Conservation (phyloP, 1,140 invertebrate genomes). For the Bombus picipes region DNA sequence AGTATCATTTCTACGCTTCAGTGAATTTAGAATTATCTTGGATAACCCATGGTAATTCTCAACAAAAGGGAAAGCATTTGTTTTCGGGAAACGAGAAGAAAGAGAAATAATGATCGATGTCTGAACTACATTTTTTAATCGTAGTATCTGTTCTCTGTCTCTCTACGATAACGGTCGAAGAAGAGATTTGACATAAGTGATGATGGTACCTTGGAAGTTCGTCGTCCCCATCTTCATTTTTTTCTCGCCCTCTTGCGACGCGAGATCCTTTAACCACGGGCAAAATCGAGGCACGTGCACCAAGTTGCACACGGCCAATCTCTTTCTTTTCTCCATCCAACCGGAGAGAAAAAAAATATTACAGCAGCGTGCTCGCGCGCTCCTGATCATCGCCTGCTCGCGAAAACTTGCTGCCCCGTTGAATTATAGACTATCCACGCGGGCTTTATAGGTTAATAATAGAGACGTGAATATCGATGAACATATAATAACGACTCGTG, state of each 20-base stretch:
- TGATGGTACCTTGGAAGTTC: not conserved
- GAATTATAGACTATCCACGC: conserved; percentile 9
- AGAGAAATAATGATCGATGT: not conserved
- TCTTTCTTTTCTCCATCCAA: not conserved
- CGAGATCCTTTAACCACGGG: conserved; percentile 46
- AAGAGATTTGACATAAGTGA: not conserved
- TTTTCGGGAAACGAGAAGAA: too few species aligned
- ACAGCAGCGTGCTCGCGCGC: not conserved
- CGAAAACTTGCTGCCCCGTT: not conserved
- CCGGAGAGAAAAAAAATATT: not conserved
- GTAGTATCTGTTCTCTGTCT: not conserved
- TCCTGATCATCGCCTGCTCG: not conserved
- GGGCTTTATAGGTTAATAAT: not conserved
- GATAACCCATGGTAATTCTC: not conserved
- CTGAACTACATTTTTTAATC: too few species aligned
- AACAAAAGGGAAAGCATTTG: not conserved
- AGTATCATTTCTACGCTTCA: too few species aligned
- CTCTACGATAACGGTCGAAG: not conserved
- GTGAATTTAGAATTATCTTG: too few species aligned
- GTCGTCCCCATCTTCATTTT: conserved; percentile 40
- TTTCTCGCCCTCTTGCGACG: conserved; percentile 41
- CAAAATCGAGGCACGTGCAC: conserved; percentile 65
- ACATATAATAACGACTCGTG: not conserved
- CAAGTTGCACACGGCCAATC: conserved; percentile 12
- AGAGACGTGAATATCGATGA: not conserved